phyloP scores from a whole-genome alignment of 2,797 vertebrate species.

The Sternarchorhynchus goeldii region DNA sequence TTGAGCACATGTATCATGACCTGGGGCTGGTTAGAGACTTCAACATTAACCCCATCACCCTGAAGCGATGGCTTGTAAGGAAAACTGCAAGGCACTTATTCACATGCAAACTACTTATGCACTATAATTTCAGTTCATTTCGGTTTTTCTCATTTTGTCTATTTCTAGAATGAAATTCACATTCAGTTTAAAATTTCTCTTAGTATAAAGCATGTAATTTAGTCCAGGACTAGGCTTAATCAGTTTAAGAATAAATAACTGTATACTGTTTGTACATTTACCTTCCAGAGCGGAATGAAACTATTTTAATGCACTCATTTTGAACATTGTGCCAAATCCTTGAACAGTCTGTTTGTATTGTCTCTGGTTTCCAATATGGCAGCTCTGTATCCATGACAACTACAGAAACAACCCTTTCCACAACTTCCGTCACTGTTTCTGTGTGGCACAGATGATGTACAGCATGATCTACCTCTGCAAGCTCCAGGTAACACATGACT shows the following conservation, averaged over 20 bases:
- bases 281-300: neutral
- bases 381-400: slow-evolving; percentile 93
- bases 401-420: slow-evolving; percentile 94
- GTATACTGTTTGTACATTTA: too few relatives aligned
- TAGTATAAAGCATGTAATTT: too few relatives aligned
- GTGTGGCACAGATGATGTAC: slow-evolving; percentile 98
- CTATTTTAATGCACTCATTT: neutral
- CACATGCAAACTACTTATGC: neutral
- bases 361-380: slow-evolving; percentile 18
- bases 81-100: neutral
- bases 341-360: slow-evolving; percentile 13
- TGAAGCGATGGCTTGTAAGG: slow-evolving; percentile 93
- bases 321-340: neutral
- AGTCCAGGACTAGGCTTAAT: too few relatives aligned
- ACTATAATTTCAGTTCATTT: neutral
- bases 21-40: slow-evolving; percentile 87
- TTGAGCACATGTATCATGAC: slow-evolving; percentile 96
- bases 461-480: slow-evolving; percentile 92
- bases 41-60: slow-evolving; percentile 88
- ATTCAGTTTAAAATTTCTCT: too few relatives aligned
- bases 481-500: slow-evolving; percentile 63
- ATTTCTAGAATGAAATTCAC: too few relatives aligned
- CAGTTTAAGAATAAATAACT: too few relatives aligned
- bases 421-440: slow-evolving; percentile 97
- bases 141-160: too few relatives aligned